Percentiles rank a stretch among this genome's conserved stretches.
These are phyloP conservation scores for Cnemophilus loriae DNA, from an alignment of 2,113 vertebrate genomes.

Conservation along the genomic window DNA sequence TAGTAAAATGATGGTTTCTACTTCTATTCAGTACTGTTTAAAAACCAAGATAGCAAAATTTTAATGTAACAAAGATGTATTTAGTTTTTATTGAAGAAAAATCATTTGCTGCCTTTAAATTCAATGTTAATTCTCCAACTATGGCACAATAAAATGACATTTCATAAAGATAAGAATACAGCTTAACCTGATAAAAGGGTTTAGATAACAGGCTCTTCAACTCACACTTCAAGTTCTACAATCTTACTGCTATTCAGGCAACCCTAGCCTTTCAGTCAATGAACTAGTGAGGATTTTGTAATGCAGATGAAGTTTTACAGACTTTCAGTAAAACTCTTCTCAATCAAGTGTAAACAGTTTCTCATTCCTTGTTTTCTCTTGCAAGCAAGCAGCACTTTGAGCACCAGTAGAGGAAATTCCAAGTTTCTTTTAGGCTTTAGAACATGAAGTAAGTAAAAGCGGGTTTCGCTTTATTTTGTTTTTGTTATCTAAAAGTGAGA, in stretches of 20 bases:
- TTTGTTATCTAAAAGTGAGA: background rate
- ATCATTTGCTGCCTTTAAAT: background rate
- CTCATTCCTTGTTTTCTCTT: background rate
- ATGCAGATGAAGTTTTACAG: background rate
- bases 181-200: background rate
- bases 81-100: background rate
- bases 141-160: background rate
- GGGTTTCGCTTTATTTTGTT: background rate
- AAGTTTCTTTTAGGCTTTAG: background rate
- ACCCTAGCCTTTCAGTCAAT: background rate
- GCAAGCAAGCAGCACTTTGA: background rate
- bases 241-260: background rate
- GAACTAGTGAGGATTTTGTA: background rate
- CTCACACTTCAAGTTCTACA: background rate
- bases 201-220: background rate
- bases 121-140: background rate
- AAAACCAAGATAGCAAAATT: background rate
- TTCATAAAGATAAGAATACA: background rate
- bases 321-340: background rate
- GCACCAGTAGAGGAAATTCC: background rate
- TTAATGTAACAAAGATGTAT: background rate
- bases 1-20: background rate
- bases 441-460: background rate
- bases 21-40: background rate
- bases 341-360: background rate